phyloP scores from a whole-genome alignment of 37 sponge, comb jelly and placozoan species.

The Diacarnus erythraeanus region DNA sequence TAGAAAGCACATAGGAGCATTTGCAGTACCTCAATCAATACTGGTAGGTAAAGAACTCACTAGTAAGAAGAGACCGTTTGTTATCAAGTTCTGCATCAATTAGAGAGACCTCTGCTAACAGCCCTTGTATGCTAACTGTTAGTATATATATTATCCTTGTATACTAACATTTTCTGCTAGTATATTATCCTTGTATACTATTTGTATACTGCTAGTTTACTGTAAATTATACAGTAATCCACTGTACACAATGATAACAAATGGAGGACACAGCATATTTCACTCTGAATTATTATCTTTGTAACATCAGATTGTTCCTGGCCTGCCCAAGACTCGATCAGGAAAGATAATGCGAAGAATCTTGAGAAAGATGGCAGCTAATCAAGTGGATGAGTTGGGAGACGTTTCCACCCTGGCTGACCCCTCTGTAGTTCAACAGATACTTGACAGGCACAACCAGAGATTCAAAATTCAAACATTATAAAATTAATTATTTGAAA shows the following conservation, averaged over 20 bases:
- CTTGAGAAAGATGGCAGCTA: slow-evolving; percentile 83
- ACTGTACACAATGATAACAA: no score
- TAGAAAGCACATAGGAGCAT: slow-evolving; percentile 72
- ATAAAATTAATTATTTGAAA: no score
- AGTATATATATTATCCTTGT: no score
- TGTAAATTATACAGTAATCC: no score
- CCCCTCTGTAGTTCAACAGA: slow-evolving; percentile 66
- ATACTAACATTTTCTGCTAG: no score
- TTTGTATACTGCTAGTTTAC: no score
- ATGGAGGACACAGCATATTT: not conserved
- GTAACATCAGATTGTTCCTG: slow-evolving; percentile 85
- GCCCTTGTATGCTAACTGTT: no score
- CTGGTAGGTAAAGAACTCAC: slow-evolving; percentile 53
- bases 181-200: no score
- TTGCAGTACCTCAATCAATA: slow-evolving; percentile 83
- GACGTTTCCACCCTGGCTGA: slow-evolving; percentile 93
- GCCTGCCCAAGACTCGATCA: slow-evolving; percentile 95
- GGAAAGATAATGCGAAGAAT: slow-evolving; percentile 98
- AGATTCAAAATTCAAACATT: not conserved
- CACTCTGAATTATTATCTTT: not conserved
- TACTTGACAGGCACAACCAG: slow-evolving; percentile 4
- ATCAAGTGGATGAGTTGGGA: slow-evolving; percentile 80
- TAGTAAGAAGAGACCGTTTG: no score
- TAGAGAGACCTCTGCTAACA: no score
- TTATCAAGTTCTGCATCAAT: no score